A percentile compares a stretch with the other conserved stretches of the same genome.
phyloP scores from a whole-genome alignment of 1,140 invertebrate species.

The Globodera ellingtonae region DNA sequence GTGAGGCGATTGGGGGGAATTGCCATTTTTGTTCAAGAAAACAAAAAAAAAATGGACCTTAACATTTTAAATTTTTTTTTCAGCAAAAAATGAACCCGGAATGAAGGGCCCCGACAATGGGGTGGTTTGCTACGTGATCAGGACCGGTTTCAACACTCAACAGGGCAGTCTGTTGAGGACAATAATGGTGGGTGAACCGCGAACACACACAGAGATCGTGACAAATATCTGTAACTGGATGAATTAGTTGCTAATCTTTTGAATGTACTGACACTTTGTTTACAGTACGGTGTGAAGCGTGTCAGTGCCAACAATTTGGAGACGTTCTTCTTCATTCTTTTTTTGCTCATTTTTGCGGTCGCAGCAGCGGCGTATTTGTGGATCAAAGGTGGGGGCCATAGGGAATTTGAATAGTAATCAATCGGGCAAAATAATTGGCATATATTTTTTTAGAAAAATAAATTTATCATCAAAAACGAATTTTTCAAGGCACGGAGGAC shows the following conservation, averaged over 20 bases:
- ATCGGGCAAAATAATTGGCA: no score
- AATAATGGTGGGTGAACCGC: constrained; percentile 72
- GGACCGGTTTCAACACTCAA: constrained; percentile 96
- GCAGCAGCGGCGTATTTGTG: constrained; percentile 95
- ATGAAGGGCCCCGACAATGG: constrained; percentile 84
- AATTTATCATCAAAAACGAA: no score
- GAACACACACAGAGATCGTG: no score
- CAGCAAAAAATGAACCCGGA: constrained; percentile 52
- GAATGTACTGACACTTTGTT: no score
- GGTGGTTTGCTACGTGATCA: constrained; percentile 92
- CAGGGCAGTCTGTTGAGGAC: constrained; percentile 92
- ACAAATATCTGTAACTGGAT: no score
- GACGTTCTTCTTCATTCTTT: constrained; percentile 98
- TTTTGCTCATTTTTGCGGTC: constrained; percentile 92
- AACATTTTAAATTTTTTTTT: constrained; percentile 15
- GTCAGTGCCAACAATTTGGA: constrained; percentile 99
- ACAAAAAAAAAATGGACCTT: no score
- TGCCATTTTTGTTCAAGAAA: no score
- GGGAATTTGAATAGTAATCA: background rate
- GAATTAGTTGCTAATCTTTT: no score
- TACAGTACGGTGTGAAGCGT: constrained; percentile 86
- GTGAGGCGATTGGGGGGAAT: constrained; percentile 17
- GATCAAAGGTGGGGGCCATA: constrained; percentile 76
- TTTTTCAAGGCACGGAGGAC: constrained; percentile 73
- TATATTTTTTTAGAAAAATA: background rate